These are phyloP conservation scores for Blastobasis lacticolella DNA, from an alignment of 2,888 invertebrate genomes.

Conservation along the genomic window DNA sequence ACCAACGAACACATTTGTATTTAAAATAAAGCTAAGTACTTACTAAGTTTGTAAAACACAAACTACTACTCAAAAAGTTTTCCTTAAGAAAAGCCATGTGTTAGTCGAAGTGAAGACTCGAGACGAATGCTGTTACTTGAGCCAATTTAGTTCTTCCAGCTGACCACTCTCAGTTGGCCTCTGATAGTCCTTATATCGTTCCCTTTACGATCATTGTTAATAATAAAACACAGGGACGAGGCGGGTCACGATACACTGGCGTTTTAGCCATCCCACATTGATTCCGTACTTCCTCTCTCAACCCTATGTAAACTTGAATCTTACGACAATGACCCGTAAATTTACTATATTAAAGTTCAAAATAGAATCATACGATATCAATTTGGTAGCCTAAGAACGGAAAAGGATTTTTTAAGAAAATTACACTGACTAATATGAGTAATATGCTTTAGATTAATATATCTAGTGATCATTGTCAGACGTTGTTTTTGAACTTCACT, in stretches of 20 bases:
- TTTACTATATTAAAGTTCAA: slow-evolving; percentile 3
- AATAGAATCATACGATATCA: background rate
- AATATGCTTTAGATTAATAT: slow-evolving; percentile 5
- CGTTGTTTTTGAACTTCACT: too few relatives aligned
- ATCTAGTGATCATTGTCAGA: background rate
- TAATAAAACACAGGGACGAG: slow-evolving; percentile 26
- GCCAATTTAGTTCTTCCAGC: slow-evolving; percentile 56
- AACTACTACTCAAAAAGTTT: too few relatives aligned
- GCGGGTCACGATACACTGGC: slow-evolving; percentile 42
- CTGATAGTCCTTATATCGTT: slow-evolving; percentile 27
- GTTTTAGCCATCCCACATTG: slow-evolving; percentile 50
- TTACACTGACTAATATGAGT: slow-evolving; percentile 4
- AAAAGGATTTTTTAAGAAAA: slow-evolving; percentile 29
- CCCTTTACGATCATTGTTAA: slow-evolving; percentile 16
- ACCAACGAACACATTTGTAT: too few relatives aligned
- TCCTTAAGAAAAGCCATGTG: too few relatives aligned
- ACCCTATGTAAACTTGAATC: slow-evolving; percentile 38
- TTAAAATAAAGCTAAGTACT: too few relatives aligned
- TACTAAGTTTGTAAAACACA: too few relatives aligned
- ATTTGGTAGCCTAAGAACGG: slow-evolving; percentile 14
- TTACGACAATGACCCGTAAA: slow-evolving; percentile 33
- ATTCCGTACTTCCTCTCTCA: slow-evolving; percentile 65
- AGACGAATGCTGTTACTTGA: slow-evolving; percentile 61
- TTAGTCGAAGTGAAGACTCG: slow-evolving; percentile 30
- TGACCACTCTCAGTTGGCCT: slow-evolving; percentile 43